A percentile compares a stretch with the other conserved stretches of the same genome.
phyloP scores from a whole-genome alignment of 2,113 vertebrate species.

The Tautogolabrus adspersus region DNA sequence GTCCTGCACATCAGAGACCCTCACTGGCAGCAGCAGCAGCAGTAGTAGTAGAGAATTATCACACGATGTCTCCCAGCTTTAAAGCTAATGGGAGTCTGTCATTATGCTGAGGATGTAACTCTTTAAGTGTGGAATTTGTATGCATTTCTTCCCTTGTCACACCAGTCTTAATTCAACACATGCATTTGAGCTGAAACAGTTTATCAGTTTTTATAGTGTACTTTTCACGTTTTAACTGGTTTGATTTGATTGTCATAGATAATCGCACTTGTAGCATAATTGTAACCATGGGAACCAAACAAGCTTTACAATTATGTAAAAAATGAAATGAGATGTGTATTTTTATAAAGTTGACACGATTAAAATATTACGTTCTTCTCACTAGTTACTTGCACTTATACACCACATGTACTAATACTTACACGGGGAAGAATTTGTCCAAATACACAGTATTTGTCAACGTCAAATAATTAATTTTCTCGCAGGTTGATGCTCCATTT shows the following conservation, averaged over 20 bases:
- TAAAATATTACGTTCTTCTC: conserved; percentile 85
- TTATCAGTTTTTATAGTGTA: conserved; percentile 48
- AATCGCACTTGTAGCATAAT: conserved; percentile 73
- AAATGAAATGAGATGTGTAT: conserved; percentile 85
- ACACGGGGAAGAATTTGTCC: conserved; percentile 77
- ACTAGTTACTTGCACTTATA: conserved; percentile 90
- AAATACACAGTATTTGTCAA: conserved; percentile 90
- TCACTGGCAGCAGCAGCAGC: conserved; percentile 29
- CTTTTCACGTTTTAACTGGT: conserved; percentile 59
- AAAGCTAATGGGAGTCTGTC: conserved; percentile 19
- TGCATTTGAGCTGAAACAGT: conserved; percentile 37
- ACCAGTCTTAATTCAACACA: conserved; percentile 28
- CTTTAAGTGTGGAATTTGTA: conserved; percentile 17
- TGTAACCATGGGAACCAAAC: conserved; percentile 78
- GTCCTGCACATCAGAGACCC: conserved; percentile 21
- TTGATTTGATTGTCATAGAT: conserved; percentile 62
- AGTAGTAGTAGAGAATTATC: conserved; percentile 31
- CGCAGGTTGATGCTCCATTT: conserved; percentile 90
- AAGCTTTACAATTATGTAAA: conserved; percentile 78
- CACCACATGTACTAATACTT: conserved; percentile 90
- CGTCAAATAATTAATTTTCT: conserved; percentile 85
- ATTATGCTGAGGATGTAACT: not conserved
- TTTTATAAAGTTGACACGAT: conserved; percentile 86
- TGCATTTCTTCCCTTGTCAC: conserved; percentile 28
- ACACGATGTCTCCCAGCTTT: conserved; percentile 11